Percentiles rank a stretch among this genome's conserved stretches.
phyloP scores from a whole-genome alignment of 1,140 invertebrate species.

The Geopemphigus sp. region DNA sequence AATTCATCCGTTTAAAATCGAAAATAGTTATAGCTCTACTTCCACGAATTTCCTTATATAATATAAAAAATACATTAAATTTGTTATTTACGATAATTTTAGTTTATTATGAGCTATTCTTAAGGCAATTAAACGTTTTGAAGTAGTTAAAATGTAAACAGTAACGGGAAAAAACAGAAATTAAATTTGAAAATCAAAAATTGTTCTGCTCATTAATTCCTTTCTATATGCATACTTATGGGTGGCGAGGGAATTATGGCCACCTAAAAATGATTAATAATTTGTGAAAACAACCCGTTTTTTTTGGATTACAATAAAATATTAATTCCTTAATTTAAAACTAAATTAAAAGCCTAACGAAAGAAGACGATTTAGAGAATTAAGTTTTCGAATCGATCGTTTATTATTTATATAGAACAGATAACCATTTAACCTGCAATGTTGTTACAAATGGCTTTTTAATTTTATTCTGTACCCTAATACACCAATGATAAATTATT shows the following conservation, averaged over 20 bases:
- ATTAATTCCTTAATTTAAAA: background rate
- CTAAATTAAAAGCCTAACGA: background rate
- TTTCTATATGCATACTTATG: background rate
- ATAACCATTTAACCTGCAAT: too few relatives aligned
- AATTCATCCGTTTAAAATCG: too few relatives aligned
- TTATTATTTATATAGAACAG: background rate
- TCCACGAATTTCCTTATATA: too few relatives aligned
- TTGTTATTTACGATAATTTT: too few relatives aligned
- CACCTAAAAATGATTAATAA: background rate
- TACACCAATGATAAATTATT: background rate
- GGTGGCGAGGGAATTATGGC: background rate
- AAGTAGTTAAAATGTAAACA: too few relatives aligned
- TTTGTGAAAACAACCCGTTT: background rate
- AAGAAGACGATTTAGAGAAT: background rate
- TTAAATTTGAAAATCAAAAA: background rate
- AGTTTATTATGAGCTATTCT: too few relatives aligned
- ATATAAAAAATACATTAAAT: too few relatives aligned
- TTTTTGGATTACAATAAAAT: background rate
- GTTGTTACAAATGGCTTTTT: slow-evolving; percentile 2
- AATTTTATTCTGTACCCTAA: background rate
- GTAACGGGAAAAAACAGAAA: too few relatives aligned
- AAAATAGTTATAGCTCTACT: too few relatives aligned
- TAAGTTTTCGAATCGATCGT: background rate
- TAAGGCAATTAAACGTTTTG: too few relatives aligned
- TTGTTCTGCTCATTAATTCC: background rate